These are phyloP conservation scores for Horisme vitalbata DNA, from an alignment of 2,888 invertebrate genomes.

Conservation along the genomic window DNA sequence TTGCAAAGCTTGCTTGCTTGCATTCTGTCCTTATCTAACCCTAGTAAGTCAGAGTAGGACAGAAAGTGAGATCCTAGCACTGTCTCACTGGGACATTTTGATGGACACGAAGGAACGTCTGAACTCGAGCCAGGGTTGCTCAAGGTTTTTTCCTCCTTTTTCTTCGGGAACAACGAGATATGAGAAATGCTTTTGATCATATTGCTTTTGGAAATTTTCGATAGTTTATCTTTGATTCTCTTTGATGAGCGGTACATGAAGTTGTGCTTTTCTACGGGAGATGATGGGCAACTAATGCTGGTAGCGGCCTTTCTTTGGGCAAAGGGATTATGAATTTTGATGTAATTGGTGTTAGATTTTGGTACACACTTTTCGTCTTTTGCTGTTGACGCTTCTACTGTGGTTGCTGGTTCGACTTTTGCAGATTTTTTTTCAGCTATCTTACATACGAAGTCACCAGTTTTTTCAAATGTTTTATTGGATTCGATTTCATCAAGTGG, in stretches of 20 bases:
- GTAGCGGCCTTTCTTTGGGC: slow-evolving; percentile 63
- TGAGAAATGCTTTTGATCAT: slow-evolving; percentile 78
- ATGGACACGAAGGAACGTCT: slow-evolving; percentile 51
- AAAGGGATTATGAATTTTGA: slow-evolving; percentile 72
- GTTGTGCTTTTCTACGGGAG: slow-evolving; percentile 67
- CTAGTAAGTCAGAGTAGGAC: slow-evolving; percentile 70
- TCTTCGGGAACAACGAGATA: slow-evolving; percentile 68
- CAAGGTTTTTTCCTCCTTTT: slow-evolving; percentile 58
- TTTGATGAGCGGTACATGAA: slow-evolving; percentile 74
- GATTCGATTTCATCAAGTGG: slow-evolving; percentile 3
- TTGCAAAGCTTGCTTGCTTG: slow-evolving; percentile 56
- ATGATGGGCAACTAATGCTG: slow-evolving; percentile 73
- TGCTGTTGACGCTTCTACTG: slow-evolving; percentile 34
- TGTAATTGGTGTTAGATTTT: slow-evolving; percentile 54
- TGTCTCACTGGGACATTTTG: slow-evolving; percentile 71
- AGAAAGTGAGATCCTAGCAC: slow-evolving; percentile 81
- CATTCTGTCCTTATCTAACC: slow-evolving; percentile 59
- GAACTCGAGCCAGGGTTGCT: slow-evolving; percentile 68
- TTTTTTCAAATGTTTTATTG: slow-evolving; percentile 1
- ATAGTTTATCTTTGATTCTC: slow-evolving; percentile 65
- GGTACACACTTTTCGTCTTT: slow-evolving; percentile 57
- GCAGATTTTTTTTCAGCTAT: slow-evolving; percentile 28
- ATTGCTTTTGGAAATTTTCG: slow-evolving; percentile 69
- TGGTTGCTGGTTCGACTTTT: slow-evolving; percentile 33
- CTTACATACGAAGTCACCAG: slow-evolving; percentile 13